Evolutionary conservation across 2,888 invertebrate genomes (phyloP), one percentile per base, ranked within the genome.

Genomic region (Didymodactylos carnosus): DNA sequence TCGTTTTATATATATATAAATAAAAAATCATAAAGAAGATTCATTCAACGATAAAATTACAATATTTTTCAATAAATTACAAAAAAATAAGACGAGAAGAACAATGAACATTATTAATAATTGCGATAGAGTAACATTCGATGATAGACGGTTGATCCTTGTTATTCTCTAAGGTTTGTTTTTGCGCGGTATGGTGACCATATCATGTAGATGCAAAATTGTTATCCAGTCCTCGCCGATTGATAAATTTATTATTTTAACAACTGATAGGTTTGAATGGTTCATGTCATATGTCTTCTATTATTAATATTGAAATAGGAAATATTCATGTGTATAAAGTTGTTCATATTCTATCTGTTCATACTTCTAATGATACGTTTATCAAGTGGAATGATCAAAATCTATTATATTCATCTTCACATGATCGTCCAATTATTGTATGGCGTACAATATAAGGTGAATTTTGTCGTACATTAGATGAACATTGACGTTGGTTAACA

Each of bases 401-500:
- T 23, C 86, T 97, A 0, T 87, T 99, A 73, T 99, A 97, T 82
- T 91, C 93, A 35, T 90, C 91, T 1, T 97, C 97, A 2, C 95
- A 97, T 83, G 98, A 98, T 84, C 87, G 93, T 78, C 91, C 91
- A 13, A 89, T 97, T 40, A 93, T 92, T 88, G 92, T 95, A 72
- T 97, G 95, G 94, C 87, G 92, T 82, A 89, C 91, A 6, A 87
- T 87, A 75, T 93, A 94, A 85, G 98, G 98, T 43, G 87, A 91
- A 13, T 85, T 98, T 25, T 94, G 93, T 82, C 87, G 94, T 77
- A 91, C 91, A 39, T 86, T 95, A 77, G 88, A 91, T 81, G 94
- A 95, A 0, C 98, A 99, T 84, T 95, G 91, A 2, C 98, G 99
- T 83, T 98, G 98, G 97, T 94, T 99, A 1, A n/a, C n/a, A 99